These are phyloP conservation scores for Drosophila navojoa DNA, from an alignment of 1,140 invertebrate species.

Conservation along the genomic window DNA sequence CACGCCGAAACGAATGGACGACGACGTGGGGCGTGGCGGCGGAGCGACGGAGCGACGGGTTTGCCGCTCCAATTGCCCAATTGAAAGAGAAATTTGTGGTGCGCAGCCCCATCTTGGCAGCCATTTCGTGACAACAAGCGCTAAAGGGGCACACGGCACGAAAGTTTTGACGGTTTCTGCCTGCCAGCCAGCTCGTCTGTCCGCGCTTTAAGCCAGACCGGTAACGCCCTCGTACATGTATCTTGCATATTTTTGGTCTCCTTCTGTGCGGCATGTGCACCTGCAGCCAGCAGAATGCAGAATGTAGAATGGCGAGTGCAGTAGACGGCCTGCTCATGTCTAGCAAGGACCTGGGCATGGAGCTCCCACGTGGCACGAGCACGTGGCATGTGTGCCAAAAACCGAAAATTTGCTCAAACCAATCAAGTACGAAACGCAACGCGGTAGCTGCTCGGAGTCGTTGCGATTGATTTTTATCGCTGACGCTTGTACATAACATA, in stretches of 20 bases:
- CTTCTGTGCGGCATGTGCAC: constrained; percentile 45
- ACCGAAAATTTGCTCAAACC: constrained; percentile 1
- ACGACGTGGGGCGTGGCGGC: not conserved
- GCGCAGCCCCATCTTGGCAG: constrained; percentile 67
- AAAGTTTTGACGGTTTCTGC: constrained; percentile 67
- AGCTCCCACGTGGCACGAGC: constrained; percentile 58
- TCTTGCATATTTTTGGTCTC: constrained; percentile 15
- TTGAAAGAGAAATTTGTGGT: constrained; percentile 68
- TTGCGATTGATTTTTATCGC: constrained; percentile 75
- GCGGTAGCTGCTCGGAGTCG: constrained; percentile 43
- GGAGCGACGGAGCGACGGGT: not conserved
- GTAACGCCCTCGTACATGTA: constrained; percentile 49
- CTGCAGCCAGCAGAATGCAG: constrained; percentile 53
- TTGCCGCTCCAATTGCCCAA: constrained; percentile 65
- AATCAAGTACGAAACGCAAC: constrained; percentile 45
- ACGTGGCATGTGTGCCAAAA: constrained; percentile 74
- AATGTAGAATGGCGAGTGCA: constrained; percentile 17
- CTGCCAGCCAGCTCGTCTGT: constrained; percentile 24
- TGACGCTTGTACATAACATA: constrained; percentile 10
- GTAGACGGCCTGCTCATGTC: constrained; percentile 30
- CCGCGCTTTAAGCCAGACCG: constrained; percentile 52
- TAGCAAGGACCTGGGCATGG: constrained; percentile 36
- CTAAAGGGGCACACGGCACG: constrained; percentile 41
- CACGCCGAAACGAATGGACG: not conserved
- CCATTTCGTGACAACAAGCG: constrained; percentile 71